Percentiles rank a stretch among this genome's conserved stretches.
Evolutionary conservation across 2,113 vertebrate species (phyloP).

Genomic region (Forbesichthys agassizii): DNA sequence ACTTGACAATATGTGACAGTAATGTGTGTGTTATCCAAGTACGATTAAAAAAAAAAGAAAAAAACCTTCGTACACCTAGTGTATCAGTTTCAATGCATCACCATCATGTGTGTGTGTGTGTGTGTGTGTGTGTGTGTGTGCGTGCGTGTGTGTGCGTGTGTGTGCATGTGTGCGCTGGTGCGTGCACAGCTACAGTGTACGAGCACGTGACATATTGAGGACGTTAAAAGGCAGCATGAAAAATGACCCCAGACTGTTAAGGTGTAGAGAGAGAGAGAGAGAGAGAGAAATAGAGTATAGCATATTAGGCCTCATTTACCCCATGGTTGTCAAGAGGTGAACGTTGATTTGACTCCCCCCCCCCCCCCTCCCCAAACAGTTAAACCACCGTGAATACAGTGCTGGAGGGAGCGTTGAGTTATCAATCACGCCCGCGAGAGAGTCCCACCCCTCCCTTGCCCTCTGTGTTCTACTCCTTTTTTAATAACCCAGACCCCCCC

Average conservation of each 20-base stretch:
- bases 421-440: slow-evolving; percentile 47
- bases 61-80: slow-evolving; percentile 7
- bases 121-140: slow-evolving; percentile 26
- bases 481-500: too few relatives aligned
- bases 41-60: background rate
- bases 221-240: slow-evolving; percentile 60
- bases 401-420: slow-evolving; percentile 19
- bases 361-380: background rate
- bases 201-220: slow-evolving; percentile 63
- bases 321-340: slow-evolving; percentile 52
- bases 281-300: slow-evolving; percentile 4
- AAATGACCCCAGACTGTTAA: slow-evolving; percentile 43
- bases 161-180: slow-evolving; percentile 21
- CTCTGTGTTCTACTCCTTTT: too few relatives aligned
- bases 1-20: slow-evolving; percentile 22
- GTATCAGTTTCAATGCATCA: background rate
- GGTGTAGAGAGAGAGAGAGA: slow-evolving; percentile 21
- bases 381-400: slow-evolving; percentile 33
- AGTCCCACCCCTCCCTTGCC: too few relatives aligned
- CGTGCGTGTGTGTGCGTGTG: slow-evolving; percentile 21
- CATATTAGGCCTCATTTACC: slow-evolving; percentile 62
- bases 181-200: too few relatives aligned
- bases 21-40: slow-evolving; percentile 6
- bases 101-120: slow-evolving; percentile 1
- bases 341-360: background rate